Evolutionary conservation across 2,797 vertebrate species (phyloP), one percentile per base, ranked within the genome.

Genomic region (Sebastes kiyomatsui): DNA sequence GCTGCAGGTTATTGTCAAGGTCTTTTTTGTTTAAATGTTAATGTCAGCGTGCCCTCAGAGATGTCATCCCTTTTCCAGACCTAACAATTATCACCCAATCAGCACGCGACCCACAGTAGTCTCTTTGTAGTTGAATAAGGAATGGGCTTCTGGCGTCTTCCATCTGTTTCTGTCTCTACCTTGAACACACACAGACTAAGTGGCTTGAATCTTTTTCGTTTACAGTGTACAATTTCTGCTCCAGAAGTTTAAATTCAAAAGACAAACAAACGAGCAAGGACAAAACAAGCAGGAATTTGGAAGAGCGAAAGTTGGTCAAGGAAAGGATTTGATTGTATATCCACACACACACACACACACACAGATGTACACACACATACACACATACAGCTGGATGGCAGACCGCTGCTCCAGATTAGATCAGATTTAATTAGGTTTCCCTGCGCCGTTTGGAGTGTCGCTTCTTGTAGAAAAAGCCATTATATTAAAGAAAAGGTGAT

Each of bases 381-480:
- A 74, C 83, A 72, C 82, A 88, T 69, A 86, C 92, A 96, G 92
- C 93, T 95, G 93, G 91, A 91, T 92, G 90, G 93, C 95, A 95
- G 93, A 91, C 90, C 75, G 86, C 84, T 88, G 86, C 90, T 92
- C 81, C 89, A 92, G 89, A 95, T 96, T 94, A 96, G 95, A 93
- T 96, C 94, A 95, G 94, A 94, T 95, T 95, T 94, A 96, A 95
- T 95, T 95, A 94, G 92, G 87, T 85, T 92, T 87, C 83, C 88
- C 83, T 75, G 89, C 88, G 92, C 87, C 54, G 85, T 95, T 95
- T 94, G 93, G 94, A 94, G 92, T 95, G 95, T 95, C 93, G 28
- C 90, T 93, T 94, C 90, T 92, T 82, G 87, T 95, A 92, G 90
- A 91, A 92, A 95, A 95, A 95, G 77, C 76, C 94, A 95, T 95